Percentiles rank a stretch among this genome's conserved stretches.
phyloP scores from a whole-genome alignment of 2,113 vertebrate genomes.

The Pomatostomus ruficeps region DNA sequence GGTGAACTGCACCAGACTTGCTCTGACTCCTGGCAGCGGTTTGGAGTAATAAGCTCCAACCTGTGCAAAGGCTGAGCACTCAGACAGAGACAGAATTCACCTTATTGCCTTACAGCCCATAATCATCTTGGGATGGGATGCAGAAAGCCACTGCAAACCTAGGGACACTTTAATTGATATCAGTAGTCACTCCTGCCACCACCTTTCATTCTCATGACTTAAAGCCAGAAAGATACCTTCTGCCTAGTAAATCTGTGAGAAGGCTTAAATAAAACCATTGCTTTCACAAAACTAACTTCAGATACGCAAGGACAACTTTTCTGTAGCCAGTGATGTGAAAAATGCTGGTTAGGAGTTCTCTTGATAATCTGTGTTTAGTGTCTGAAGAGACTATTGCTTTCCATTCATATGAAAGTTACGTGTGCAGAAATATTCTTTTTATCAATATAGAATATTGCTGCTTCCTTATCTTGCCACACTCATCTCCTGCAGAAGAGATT shows the following conservation, averaged over 20 bases:
- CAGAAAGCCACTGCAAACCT: background rate
- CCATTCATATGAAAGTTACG: background rate
- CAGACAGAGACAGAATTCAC: background rate
- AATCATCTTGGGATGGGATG: background rate
- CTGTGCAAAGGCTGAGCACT: rapidly evolving
- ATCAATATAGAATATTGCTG: background rate
- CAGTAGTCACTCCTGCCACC: background rate
- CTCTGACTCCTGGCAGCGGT: background rate
- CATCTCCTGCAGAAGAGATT: background rate
- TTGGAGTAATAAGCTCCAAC: background rate
- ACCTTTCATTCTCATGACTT: background rate
- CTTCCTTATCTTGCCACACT: background rate
- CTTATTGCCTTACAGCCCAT: background rate
- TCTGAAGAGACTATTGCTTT: background rate
- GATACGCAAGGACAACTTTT: background rate
- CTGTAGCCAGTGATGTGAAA: background rate
- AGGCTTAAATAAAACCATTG: background rate
- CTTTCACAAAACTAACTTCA: background rate
- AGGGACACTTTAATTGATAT: background rate
- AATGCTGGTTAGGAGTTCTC: background rate
- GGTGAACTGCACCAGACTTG: background rate
- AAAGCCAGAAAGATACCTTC: background rate
- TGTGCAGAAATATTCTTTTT: background rate
- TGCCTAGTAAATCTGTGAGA: background rate
- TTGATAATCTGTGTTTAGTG: background rate